Base-by-base conservation (phyloP, 2,113 vertebrate genomes). In the Hiodon alosoides region DNA sequence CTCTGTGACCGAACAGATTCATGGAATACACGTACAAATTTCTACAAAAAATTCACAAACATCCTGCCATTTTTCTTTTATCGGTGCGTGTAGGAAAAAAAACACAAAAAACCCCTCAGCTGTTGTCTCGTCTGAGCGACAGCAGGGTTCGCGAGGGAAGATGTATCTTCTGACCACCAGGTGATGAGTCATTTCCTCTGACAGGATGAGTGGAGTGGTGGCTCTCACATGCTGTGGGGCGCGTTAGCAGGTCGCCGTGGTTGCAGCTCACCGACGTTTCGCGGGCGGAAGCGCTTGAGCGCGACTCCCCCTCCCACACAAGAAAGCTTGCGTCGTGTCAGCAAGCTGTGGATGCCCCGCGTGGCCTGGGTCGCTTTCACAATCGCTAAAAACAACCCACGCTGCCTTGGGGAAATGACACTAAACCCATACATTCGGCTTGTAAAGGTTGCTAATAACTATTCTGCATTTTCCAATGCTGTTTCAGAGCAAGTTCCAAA, bases 161-260 rank as follows among this genome's bases (percentile, higher is more conserved):
- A 59, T 64, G 66, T 9, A 67, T 51, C 53, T 58, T 52, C 57
- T 74, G 67, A 72, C 78, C 16, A 66, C 55, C 16, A 46, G 59
- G 66, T 67, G 58, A 76, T 81, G 71, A 81, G 54, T 78, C 77
- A 81, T 64, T 67, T 75, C 68, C 69, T 80, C 50, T 46, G 61
- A 75, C n/a, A 57, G 77, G 70, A 72, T 14, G 13, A 16, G 14
- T 52, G 10, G 68, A 66, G 55, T 5, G 54, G 48, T 71, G 53
- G 72, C 58, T 73, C 51, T 73, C 57, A 46, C 60, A 7, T 5
- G 4, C 46, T 4, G 54, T n/a, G 65, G 65, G 5, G n/a, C 11
- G 59, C 57, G 60, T 73, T 7, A 51, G 76, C 61, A 46, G 57
- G 58, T 69, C 53, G 58, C 51, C 16, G 51, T 68, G 69, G 68